phyloP scores from a whole-genome alignment of 2,888 invertebrate species.

The Incurvaria masculella region DNA sequence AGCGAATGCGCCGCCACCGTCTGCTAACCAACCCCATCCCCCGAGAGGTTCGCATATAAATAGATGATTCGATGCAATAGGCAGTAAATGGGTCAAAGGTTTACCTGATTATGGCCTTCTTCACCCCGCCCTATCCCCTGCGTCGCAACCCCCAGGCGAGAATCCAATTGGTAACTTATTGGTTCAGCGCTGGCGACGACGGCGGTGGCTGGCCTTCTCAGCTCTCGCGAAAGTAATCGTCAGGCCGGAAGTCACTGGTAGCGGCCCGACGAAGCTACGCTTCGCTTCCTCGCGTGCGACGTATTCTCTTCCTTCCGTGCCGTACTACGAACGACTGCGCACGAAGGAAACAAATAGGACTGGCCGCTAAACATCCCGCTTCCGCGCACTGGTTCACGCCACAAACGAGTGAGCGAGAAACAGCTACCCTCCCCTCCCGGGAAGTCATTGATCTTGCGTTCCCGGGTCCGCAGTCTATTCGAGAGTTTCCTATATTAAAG shows the following conservation, averaged over 20 bases:
- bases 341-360: conserved; percentile 12
- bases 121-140: conserved; percentile 16
- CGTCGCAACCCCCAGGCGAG: conserved; percentile 26
- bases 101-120: conserved; percentile 19
- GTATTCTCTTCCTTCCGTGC: conserved; percentile 17
- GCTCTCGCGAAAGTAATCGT: conserved; percentile 22
- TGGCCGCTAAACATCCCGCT: conserved; percentile 29
- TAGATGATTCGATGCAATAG: conserved; percentile 51
- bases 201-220: too few species aligned
- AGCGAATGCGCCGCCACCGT: not conserved
- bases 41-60: conserved; percentile 47
- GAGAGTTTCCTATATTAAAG: not conserved
- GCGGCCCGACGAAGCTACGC: not conserved
- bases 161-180: conserved; percentile 26
- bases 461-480: conserved; percentile 19
- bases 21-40: conserved; percentile 36
- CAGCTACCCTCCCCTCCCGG: conserved; percentile 33
- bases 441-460: conserved; percentile 43
- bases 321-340: conserved; percentile 23
- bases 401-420: conserved; percentile 33
- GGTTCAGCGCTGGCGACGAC: not conserved
- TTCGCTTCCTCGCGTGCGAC: conserved; percentile 20
- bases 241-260: conserved; percentile 7
- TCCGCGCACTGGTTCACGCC: conserved; percentile 32
- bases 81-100: conserved; percentile 56